A percentile compares a stretch with the other conserved stretches of the same genome.
These are phyloP conservation scores for Macrosteles quadrilineatus DNA, from an alignment of 1,140 invertebrate genomes.

Conservation along the genomic window DNA sequence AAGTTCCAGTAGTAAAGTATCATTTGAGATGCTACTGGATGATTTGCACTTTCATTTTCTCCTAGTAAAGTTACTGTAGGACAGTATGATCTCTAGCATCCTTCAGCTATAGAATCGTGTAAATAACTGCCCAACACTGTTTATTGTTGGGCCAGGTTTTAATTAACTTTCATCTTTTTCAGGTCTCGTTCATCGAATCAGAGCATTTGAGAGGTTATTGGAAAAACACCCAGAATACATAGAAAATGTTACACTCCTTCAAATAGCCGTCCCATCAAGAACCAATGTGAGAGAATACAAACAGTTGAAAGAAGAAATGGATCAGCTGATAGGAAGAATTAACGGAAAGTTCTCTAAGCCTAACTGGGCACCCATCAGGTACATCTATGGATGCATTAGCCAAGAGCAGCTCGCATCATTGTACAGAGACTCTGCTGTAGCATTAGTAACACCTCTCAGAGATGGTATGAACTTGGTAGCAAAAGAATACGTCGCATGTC, in stretches of 20 bases:
- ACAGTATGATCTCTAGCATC: too few species aligned
- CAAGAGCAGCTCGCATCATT: constrained; percentile 84
- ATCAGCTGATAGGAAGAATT: constrained; percentile 83
- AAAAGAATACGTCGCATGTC: constrained; percentile 91
- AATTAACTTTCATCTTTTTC: too few species aligned
- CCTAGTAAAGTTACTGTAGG: too few species aligned
- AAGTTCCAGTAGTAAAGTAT: too few species aligned
- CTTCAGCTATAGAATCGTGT: too few species aligned
- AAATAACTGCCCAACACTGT: too few species aligned
- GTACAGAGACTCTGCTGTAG: constrained; percentile 82
- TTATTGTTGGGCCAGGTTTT: too few species aligned
- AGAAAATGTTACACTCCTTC: constrained; percentile 76
- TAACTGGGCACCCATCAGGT: constrained; percentile 89
- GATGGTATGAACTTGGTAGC: constrained; percentile 95
- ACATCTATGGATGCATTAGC: constrained; percentile 86
- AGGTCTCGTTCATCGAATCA: constrained; percentile 74
- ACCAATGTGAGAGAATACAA: constrained; percentile 91
- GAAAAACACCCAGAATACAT: constrained; percentile 85
- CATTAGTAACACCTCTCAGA: constrained; percentile 80
- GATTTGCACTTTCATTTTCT: too few species aligned
- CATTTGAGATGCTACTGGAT: too few species aligned
- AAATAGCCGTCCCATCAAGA: constrained; percentile 87
- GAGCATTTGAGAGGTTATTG: constrained; percentile 80
- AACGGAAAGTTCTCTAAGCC: constrained; percentile 85
- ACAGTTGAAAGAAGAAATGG: constrained; percentile 88